Conservation (phyloP, 2,113 vertebrate genomes). For the Pluvianellus socialis region DNA sequence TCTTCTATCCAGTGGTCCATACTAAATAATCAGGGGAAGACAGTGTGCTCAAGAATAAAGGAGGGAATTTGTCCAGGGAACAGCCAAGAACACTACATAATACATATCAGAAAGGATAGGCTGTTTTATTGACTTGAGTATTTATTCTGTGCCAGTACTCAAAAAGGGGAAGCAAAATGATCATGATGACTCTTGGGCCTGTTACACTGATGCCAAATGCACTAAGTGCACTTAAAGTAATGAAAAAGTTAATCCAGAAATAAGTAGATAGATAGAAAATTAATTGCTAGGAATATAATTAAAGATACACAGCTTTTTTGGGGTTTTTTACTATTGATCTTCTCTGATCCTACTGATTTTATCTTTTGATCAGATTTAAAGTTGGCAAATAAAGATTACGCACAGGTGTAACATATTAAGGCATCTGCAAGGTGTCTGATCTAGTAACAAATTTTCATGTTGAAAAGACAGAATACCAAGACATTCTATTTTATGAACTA, state of each 20-base stretch:
- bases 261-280: neutral
- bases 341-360: neutral
- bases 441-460: neutral
- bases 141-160: neutral
- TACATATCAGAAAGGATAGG: neutral
- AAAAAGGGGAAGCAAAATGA: neutral
- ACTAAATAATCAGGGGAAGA: neutral
- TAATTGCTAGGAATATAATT: neutral
- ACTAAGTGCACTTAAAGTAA: conserved; percentile 47
- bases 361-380: neutral
- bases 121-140: neutral
- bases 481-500: neutral
- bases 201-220: neutral
- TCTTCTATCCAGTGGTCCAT: neutral
- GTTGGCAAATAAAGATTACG: neutral
- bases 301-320: neutral
- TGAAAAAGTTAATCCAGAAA: conserved; percentile 26
- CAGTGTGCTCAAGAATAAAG: neutral
- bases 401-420: neutral
- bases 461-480: neutral
- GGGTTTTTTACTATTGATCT: neutral
- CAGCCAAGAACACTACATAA: neutral
- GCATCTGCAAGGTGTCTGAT: neutral
- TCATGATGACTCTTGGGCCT: neutral
- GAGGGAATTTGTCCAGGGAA: neutral